Evolutionary conservation across 2,113 vertebrate species (phyloP).

Genomic region (Ranitomeya variabilis): DNA sequence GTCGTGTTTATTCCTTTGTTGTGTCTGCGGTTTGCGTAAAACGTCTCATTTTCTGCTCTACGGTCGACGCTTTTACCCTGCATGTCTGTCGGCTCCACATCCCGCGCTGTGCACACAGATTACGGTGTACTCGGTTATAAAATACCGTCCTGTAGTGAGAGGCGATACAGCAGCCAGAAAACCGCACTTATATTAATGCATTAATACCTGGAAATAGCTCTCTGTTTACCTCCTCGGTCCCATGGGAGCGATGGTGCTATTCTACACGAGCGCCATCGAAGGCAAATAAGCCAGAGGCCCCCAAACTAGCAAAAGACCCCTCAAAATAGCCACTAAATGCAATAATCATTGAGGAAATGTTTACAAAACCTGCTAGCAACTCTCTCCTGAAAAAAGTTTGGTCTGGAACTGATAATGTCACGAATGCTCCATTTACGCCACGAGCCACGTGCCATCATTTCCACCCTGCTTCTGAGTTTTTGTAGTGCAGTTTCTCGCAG

Average conservation of each 20-base stretch:
- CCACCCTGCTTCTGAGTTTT: too few species aligned
- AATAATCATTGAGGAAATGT: too few species aligned
- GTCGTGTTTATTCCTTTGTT: too few species aligned
- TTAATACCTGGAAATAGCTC: not conserved
- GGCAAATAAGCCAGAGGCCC: not conserved
- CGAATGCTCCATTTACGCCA: too few species aligned
- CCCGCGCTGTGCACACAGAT: not conserved
- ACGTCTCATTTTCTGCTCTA: not conserved
- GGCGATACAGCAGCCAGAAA: not conserved
- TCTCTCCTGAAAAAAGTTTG: too few species aligned
- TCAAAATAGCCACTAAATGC: not conserved
- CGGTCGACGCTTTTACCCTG: not conserved
- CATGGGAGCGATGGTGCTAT: not conserved
- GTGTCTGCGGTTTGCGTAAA: not conserved
- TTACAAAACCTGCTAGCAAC: too few species aligned
- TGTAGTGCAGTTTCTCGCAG: too few species aligned
- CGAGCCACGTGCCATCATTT: too few species aligned
- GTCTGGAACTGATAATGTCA: too few species aligned
- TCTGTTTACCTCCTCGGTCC: not conserved
- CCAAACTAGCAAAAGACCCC: not conserved
- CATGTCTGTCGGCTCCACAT: not conserved
- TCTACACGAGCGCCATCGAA: not conserved
- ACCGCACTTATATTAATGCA: not conserved
- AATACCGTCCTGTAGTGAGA: not conserved
- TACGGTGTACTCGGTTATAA: not conserved